Percentiles rank a stretch among this genome's conserved stretches.
These are phyloP conservation scores for Piprites chloris DNA, from an alignment of 2,113 vertebrate species.

Conservation along the genomic window DNA sequence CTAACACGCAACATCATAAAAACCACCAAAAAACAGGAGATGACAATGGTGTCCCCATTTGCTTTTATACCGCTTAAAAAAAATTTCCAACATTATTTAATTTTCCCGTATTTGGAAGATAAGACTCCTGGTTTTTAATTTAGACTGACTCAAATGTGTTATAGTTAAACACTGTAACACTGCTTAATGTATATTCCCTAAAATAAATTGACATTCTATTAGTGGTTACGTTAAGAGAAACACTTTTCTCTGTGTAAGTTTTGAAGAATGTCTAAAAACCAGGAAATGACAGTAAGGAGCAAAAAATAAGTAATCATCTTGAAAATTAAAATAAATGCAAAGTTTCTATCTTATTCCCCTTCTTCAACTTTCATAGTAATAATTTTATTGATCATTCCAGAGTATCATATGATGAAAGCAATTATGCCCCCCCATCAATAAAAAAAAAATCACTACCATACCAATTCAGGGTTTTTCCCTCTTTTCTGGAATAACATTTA, in stretches of 20 bases:
- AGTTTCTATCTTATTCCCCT: not conserved
- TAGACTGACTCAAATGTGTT: not conserved
- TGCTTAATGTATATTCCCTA: not conserved
- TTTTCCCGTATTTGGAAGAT: not conserved
- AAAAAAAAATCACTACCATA: not conserved
- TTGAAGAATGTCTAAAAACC: not conserved
- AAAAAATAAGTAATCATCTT: not conserved
- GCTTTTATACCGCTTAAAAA: not conserved
- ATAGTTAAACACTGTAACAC: not conserved
- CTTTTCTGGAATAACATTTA: not conserved
- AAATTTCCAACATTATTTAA: not conserved
- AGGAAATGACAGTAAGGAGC: not conserved
- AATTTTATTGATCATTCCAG: not conserved
- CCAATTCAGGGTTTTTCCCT: not conserved
- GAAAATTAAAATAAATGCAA: not conserved
- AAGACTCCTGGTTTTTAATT: not conserved
- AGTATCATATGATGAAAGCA: not conserved
- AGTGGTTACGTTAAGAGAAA: not conserved
- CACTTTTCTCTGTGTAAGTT: not conserved
- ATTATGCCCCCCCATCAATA: not conserved
- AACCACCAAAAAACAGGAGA: not conserved
- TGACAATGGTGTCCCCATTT: not conserved
- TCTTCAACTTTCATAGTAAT: not conserved
- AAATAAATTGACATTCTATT: not conserved
- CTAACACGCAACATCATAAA: not conserved